Evolutionary conservation across 2,797 vertebrate genomes (phyloP).

Genomic region (Buceros bicornis): DNA sequence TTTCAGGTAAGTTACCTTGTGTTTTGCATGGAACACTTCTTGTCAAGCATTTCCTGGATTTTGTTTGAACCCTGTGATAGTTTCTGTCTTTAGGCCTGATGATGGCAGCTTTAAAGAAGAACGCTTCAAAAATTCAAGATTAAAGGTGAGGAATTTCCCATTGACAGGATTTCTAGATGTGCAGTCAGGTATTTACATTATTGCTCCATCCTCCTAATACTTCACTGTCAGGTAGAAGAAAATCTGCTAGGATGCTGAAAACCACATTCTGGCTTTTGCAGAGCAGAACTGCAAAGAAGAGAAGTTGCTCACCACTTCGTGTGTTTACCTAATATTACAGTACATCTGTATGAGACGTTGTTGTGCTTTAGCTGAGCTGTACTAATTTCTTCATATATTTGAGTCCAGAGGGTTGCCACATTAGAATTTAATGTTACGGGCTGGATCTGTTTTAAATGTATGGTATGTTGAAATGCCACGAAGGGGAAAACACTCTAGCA

Average conservation of each 20-base stretch:
- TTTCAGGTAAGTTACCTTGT: not conserved
- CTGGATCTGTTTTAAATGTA: not conserved
- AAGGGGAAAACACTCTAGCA: not conserved
- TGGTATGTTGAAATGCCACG: accelerated
- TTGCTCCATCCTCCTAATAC: not conserved
- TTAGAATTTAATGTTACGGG: not conserved
- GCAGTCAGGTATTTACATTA: not conserved
- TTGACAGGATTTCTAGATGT: not conserved
- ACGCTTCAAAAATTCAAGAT: not conserved
- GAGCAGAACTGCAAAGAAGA: not conserved
- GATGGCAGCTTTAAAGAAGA: not conserved
- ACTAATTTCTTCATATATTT: not conserved
- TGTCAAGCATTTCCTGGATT: not conserved
- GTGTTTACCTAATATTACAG: not conserved
- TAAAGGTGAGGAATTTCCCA: not conserved
- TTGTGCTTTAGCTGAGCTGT: not conserved
- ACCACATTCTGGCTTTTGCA: not conserved
- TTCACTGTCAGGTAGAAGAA: not conserved
- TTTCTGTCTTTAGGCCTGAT: not conserved
- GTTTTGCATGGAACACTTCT: not conserved
- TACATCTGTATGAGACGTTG: not conserved
- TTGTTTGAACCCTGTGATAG: not conserved
- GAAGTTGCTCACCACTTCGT: not conserved
- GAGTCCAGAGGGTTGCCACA: not conserved
- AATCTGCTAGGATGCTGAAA: not conserved